Evolutionary conservation across 1,140 invertebrate genomes (phyloP).

Genomic region (Belonocnema kinseyi): DNA sequence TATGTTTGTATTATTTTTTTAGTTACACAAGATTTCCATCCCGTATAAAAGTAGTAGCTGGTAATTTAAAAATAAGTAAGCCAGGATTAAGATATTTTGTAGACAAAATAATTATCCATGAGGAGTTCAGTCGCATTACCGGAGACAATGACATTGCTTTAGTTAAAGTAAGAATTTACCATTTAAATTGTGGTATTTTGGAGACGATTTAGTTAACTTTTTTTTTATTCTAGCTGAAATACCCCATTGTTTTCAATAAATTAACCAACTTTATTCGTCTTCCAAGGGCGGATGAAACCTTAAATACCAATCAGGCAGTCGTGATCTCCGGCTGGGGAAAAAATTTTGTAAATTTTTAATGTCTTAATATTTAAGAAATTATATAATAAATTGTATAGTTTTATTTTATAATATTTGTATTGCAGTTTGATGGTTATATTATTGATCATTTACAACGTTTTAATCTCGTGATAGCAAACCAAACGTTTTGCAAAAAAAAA

Average conservation of each 20-base stretch:
- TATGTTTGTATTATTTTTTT: neutral
- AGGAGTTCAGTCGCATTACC: neutral
- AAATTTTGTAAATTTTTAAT: neutral
- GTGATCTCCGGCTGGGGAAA: neutral
- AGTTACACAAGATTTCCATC: neutral
- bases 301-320: neutral
- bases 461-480: neutral
- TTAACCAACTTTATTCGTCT: neutral
- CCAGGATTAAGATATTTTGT: neutral
- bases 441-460: neutral
- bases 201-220: no score
- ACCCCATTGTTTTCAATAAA: neutral
- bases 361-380: neutral
- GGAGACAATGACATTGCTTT: slow-evolving; percentile 12
- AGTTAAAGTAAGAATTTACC: neutral
- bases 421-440: slow-evolving; percentile 8
- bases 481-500: neutral
- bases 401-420: neutral
- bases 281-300: neutral
- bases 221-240: neutral
- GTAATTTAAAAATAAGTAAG: neutral
- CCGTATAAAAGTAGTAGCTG: neutral
- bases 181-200: neutral
- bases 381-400: neutral
- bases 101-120: neutral